Evolutionary conservation across 2,113 vertebrate species (phyloP).

Genomic region (Lycocorax pyrrhopterus): DNA sequence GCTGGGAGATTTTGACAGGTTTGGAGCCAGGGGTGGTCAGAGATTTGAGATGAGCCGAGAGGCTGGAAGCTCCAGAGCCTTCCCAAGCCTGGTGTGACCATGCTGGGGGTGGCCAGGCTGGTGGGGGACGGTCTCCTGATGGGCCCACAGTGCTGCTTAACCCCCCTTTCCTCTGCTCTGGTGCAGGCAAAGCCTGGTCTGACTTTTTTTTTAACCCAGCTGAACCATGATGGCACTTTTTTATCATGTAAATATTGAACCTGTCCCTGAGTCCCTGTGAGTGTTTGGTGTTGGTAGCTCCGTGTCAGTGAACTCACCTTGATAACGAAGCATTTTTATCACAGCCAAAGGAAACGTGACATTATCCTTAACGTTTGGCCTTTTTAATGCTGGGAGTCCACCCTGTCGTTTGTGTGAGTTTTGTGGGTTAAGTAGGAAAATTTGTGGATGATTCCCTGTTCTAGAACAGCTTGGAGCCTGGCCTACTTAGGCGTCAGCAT

Average conservation of each 20-base stretch:
- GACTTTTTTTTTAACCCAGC: background rate
- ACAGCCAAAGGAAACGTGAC: background rate
- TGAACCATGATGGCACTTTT: fast-evolving
- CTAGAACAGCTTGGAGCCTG: background rate
- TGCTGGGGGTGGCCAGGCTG: background rate
- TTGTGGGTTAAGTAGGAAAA: background rate
- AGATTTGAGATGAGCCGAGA: background rate
- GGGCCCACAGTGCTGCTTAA: background rate
- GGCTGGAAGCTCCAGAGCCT: background rate
- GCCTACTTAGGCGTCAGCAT: background rate
- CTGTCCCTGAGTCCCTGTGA: background rate
- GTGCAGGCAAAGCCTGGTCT: background rate
- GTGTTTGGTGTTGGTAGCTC: background rate
- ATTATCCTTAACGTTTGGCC: background rate
- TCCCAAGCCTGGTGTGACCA: background rate
- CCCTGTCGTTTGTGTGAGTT: background rate
- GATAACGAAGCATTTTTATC: background rate
- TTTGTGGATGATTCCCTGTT: background rate
- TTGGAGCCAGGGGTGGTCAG: background rate
- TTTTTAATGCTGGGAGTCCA: background rate
- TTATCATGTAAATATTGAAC: background rate
- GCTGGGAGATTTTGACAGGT: background rate
- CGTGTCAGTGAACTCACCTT: background rate
- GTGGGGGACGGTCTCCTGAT: fast-evolving
- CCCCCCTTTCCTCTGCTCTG: background rate